Base-by-base conservation (phyloP, 2,888 invertebrate genomes). In the Odontocolon sp. region DNA sequence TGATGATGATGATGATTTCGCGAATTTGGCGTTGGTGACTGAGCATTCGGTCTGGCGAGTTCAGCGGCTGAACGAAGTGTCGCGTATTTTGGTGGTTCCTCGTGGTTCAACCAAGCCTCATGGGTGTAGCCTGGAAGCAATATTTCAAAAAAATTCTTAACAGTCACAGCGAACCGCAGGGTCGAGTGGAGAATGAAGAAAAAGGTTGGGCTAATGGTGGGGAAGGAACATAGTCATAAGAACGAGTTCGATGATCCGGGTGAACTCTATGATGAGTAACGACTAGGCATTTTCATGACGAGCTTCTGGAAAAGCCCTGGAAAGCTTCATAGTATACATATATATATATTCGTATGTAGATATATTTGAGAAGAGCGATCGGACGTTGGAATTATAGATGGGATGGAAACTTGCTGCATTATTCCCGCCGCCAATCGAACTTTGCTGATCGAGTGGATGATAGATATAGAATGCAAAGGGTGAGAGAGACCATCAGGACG, bases 61-160 rank as follows among this genome's bases (percentile, higher is more conserved):
- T 92, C 92, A 40, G 92, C 91, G 3, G 92, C 92, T 38, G 92
- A 92, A 77, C 91, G 91, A 67, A 93, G 86, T 2, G 92, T 93
- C 56, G 92, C 92, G 84, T 92, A 92, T 64, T 92, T 92, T 11
- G 92, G 92, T 61, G 91, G 92, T 86, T 91, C 90, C 52, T 90
- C 90, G 78, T 90, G 90, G 64, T 89, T 88, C 78, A 90, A 84
- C 89, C 90, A 89, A 26, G 88, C 82, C 73, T 90, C 90, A 78
- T 89, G 89, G 28, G 89, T 87, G 78, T 90, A 89, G 54, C 90
- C 89, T 90, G 83, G 78, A 83, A 80, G 4, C 28, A 42, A 79
- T 56, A 40, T 50, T 16, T 50, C 21, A 21, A 14, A 14, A 9
- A 28, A 16, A 23, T 40, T 59, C 5, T 45, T 42, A 3, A 28